A percentile compares a stretch with the other conserved stretches of the same genome.
Conservation (phyloP, 1,140 invertebrate genomes). For the Leptopilina clavipes region DNA sequence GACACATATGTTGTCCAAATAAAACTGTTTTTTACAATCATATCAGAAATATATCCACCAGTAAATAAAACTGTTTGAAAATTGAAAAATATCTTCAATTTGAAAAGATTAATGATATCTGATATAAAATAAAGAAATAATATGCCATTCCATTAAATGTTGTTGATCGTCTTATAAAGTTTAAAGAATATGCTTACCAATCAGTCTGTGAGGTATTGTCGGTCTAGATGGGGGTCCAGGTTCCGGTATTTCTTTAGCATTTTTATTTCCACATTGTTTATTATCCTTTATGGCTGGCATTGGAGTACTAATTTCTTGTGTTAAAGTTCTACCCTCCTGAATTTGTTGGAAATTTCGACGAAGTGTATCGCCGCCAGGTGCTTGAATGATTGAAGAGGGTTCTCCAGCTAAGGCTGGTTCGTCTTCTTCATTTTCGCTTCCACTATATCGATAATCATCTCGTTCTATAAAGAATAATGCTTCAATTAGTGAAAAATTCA, state of each 20-base stretch:
- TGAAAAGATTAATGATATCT: too few species aligned
- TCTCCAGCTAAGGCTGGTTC: slow-evolving; percentile 89
- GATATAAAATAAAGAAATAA: too few species aligned
- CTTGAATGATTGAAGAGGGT: slow-evolving; percentile 92
- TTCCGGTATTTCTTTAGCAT: slow-evolving; percentile 80
- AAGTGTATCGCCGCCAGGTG: slow-evolving; percentile 91
- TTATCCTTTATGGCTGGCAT: slow-evolving; percentile 77
- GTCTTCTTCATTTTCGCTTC: slow-evolving; percentile 92
- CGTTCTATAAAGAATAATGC: slow-evolving; percentile 74
- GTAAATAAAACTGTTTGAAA: too few species aligned
- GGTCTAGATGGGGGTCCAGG: slow-evolving; percentile 89
- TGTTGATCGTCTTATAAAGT: too few species aligned
- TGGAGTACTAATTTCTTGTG: slow-evolving; percentile 75
- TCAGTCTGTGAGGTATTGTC: slow-evolving; percentile 90
- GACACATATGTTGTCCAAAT: too few species aligned
- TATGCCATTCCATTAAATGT: too few species aligned
- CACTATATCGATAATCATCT: slow-evolving; percentile 89
- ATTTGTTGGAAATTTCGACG: slow-evolving; percentile 98
- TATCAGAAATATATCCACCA: too few species aligned
- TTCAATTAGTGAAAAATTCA: background rate
- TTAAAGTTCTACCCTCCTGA: slow-evolving; percentile 87
- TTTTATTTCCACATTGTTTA: slow-evolving; percentile 69
- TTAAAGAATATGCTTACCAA: too few species aligned
- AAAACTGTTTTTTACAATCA: too few species aligned
- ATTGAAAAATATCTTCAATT: too few species aligned